Percentiles rank a stretch among this genome's conserved stretches.
Evolutionary conservation across 2,113 vertebrate species (phyloP).

Genomic region (Phainopepla nitens): DNA sequence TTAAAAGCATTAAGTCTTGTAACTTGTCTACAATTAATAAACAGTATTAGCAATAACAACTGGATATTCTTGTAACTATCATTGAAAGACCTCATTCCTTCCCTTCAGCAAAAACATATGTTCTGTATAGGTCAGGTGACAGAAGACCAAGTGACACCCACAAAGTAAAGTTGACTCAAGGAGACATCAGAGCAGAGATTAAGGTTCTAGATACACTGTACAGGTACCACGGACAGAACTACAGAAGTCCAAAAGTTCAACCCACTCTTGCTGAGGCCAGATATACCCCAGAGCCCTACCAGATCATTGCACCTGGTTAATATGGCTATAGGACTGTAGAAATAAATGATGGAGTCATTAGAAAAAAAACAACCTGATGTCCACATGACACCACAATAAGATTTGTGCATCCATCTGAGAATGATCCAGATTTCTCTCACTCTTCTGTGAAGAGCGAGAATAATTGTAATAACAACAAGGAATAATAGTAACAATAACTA

Average conservation of each 20-base stretch:
- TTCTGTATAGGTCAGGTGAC: background rate
- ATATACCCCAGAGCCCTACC: background rate
- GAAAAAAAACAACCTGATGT: background rate
- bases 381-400: background rate
- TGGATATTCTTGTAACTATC: background rate
- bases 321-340: background rate
- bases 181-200: background rate
- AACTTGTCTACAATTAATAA: background rate
- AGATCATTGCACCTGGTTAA: background rate
- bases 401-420: background rate
- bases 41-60: background rate
- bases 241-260: background rate
- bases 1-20: background rate
- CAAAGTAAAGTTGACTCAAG: slow-evolving; percentile 8
- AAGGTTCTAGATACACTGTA: background rate
- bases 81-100: background rate
- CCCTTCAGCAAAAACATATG: background rate
- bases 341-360: background rate
- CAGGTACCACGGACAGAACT: background rate
- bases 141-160: background rate
- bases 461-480: no score
- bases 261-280: background rate
- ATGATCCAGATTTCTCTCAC: background rate
- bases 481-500: background rate
- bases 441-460: no score